Base-by-base conservation (phyloP, 2,888 invertebrate genomes). In the Nudaria mundana region DNA sequence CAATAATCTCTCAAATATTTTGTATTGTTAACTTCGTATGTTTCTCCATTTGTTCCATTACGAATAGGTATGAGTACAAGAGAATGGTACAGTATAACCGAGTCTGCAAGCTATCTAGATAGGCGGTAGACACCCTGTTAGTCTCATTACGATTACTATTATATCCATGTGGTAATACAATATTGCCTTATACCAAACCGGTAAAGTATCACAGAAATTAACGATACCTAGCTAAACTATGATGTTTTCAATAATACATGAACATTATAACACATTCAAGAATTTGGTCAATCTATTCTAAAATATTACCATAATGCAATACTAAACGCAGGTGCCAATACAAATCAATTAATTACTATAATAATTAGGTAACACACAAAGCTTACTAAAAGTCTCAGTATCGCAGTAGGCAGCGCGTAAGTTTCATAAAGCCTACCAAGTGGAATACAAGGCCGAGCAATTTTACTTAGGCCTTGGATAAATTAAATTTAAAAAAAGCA, bases 161-260 rank as follows among this genome's bases (percentile, higher is more conserved):
- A 57, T 60, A 66, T 59, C 59, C 76, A 77, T 77, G 56, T 59
- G 68, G 61, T 70, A 72, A 65, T 68, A 71, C 72, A 77, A 75
- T 71, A 83, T 76, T 81, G 72, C 72, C 82, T 85, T 84, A 85
- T 87, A 86, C 83, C 84, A 71, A 77, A 79, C 64, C 71, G 86
- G 86, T 84, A 86, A 85, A 86, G 83, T 88, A 88, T 88, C 87
- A 87, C 87, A 88, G 87, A 87, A 88, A 85, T 84, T 79, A 87
- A 87, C 78, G 78, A 77, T 78, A 81, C 76, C 83, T 86, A 87
- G 81, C 86, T 86, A 85, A 82, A 81, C 80, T 82, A 82, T 78
- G 74, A 69, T 69, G 76, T 76, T 66, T 71, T 76, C 64, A 76
- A 71, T 73, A 68, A 73, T 70, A 74, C 49, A 57, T 44, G 68